phyloP scores from a whole-genome alignment of 2,797 vertebrate species.

The Kryptopterus vitreolus region DNA sequence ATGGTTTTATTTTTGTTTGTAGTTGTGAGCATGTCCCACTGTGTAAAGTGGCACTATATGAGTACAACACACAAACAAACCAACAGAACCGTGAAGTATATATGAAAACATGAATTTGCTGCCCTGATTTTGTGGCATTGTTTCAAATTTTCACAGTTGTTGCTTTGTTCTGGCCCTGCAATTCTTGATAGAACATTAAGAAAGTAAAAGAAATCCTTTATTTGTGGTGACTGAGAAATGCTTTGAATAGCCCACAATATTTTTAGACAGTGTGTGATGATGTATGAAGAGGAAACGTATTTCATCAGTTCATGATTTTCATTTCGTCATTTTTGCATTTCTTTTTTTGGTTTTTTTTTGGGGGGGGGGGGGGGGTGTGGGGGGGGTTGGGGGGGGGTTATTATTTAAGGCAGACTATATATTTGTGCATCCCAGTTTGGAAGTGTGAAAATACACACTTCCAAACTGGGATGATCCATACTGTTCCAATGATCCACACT shows the following conservation, averaged over 20 bases:
- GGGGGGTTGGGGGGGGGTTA: too few species aligned
- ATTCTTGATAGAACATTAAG: background rate
- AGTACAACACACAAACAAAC: background rate
- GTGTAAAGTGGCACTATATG: background rate
- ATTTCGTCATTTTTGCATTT: constrained; percentile 1
- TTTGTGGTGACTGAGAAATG: background rate
- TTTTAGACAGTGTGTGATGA: constrained; percentile 9
- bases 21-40: background rate
- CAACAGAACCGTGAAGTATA: background rate
- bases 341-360: background rate
- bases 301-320: constrained; percentile 14
- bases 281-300: background rate
- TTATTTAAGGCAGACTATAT: constrained; percentile 18
- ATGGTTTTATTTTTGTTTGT: background rate
- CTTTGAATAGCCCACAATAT: constrained; percentile 2
- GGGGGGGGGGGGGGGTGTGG: too few species aligned
- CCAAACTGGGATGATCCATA: too few species aligned
- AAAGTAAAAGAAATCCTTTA: background rate
- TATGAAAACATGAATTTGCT: background rate
- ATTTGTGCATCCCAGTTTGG: constrained; percentile 6
- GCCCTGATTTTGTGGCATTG: too few species aligned
- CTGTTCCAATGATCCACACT: too few species aligned
- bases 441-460: background rate
- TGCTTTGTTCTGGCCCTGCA: background rate
- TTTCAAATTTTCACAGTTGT: background rate